Evolutionary conservation across 1,140 invertebrate genomes (phyloP).

Genomic region (honey bee (Apis mellifera)): DNA sequence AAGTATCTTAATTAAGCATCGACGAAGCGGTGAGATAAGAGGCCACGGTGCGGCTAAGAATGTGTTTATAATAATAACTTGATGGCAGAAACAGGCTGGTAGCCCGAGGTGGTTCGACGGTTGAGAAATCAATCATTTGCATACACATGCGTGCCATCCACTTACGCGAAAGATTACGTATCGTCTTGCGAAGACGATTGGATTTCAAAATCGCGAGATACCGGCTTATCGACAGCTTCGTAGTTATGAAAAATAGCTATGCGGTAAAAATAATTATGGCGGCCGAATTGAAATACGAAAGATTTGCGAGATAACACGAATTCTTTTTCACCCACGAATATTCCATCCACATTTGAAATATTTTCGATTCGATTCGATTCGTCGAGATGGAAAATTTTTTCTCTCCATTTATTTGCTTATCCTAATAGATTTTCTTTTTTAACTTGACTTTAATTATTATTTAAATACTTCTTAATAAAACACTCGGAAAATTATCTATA

Average conservation of each 20-base stretch:
- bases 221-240: slow-evolving; percentile 1
- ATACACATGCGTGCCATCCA: background rate
- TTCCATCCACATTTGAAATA: background rate
- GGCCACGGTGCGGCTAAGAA: background rate
- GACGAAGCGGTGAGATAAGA: slow-evolving; percentile 25
- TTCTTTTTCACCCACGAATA: background rate
- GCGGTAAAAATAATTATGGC: background rate
- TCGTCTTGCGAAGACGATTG: slow-evolving; percentile 12
- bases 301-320: background rate
- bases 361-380: background rate
- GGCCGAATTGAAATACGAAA: background rate
- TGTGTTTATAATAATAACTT: slow-evolving; percentile 22
- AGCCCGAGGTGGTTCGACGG: slow-evolving; percentile 4
- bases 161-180: slow-evolving; percentile 28
- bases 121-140: slow-evolving; percentile 25
- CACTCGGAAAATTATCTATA: no score
- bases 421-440: background rate
- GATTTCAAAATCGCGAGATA: slow-evolving; percentile 39
- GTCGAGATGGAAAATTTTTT: background rate
- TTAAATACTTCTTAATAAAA: no score
- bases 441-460: background rate
- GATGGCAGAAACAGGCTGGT: background rate
- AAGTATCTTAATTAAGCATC: slow-evolving; percentile 48
- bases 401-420: background rate
- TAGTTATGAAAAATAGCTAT: slow-evolving; percentile 17